phyloP scores from a whole-genome alignment of 2,113 vertebrate genomes.

The Vireo altiloquus region DNA sequence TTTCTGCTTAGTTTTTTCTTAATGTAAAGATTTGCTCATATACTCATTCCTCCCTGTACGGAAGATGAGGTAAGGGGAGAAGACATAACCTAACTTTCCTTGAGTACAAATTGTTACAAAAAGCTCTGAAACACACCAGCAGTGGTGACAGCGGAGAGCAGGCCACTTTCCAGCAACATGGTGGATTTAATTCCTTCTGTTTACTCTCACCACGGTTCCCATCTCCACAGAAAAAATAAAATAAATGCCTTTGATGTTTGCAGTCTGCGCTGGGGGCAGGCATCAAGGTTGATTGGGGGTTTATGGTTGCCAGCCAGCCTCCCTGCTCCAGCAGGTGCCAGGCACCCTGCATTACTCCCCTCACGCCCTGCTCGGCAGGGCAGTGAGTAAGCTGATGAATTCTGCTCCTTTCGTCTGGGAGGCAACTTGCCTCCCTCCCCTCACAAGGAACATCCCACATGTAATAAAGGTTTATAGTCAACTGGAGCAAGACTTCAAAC shows the following conservation, averaged over 20 bases:
- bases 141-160: not conserved
- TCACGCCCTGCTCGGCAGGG: constrained; percentile 66
- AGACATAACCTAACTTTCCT: not conserved
- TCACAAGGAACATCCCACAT: constrained; percentile 70
- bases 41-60: not conserved
- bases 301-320: constrained; percentile 69
- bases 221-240: constrained; percentile 14
- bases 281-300: constrained; percentile 64
- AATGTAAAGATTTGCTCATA: not conserved
- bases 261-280: constrained; percentile 63
- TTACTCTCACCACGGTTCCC: constrained; percentile 28
- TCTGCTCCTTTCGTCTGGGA: constrained; percentile 66
- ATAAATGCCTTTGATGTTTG: constrained; percentile 65
- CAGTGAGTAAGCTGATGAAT: constrained; percentile 68
- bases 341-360: constrained; percentile 73
- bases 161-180: constrained; percentile 6
- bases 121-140: not conserved
- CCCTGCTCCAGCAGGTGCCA: constrained; percentile 80
- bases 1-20: not conserved
- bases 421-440: constrained; percentile 54
- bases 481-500: constrained; percentile 68
- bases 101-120: not conserved
- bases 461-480: constrained; percentile 78
- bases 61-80: not conserved
- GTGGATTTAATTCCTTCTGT: constrained; percentile 44